Evolutionary conservation across 2,113 vertebrate species (phyloP).

Genomic region (Desmodus rotundus): DNA sequence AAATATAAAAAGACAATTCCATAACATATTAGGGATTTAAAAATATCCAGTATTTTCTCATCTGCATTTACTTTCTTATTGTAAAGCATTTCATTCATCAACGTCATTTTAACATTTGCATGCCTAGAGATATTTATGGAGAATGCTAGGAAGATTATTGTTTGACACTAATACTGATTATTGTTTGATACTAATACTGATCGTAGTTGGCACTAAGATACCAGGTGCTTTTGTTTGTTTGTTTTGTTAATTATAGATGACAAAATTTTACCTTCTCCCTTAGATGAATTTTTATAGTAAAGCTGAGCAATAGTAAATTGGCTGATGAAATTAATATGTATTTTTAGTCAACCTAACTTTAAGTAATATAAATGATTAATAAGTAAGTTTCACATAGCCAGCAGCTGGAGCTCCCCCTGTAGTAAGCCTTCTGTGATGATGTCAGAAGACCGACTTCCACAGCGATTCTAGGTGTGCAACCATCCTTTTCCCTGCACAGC

Average conservation of each 20-base stretch:
- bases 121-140: neutral
- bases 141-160: neutral
- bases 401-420: slow-evolving; percentile 47
- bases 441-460: neutral
- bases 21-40: neutral
- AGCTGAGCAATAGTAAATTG: slow-evolving; percentile 41
- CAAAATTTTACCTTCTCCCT: slow-evolving; percentile 52
- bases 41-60: neutral
- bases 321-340: slow-evolving; percentile 65
- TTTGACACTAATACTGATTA: neutral
- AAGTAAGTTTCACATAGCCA: slow-evolving; percentile 60
- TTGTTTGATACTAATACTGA: neutral
- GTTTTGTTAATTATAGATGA: slow-evolving; percentile 41
- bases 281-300: slow-evolving; percentile 42
- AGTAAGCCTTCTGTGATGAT: slow-evolving; percentile 42
- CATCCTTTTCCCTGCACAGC: neutral
- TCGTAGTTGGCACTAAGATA: neutral
- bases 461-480: neutral
- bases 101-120: neutral
- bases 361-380: slow-evolving; percentile 70
- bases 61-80: neutral
- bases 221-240: neutral
- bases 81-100: neutral
- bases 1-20: neutral
- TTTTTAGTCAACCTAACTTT: slow-evolving; percentile 61